A percentile compares a stretch with the other conserved stretches of the same genome.
Evolutionary conservation across 2,888 invertebrate genomes (phyloP).

Genomic region (Oscheius sp.): DNA sequence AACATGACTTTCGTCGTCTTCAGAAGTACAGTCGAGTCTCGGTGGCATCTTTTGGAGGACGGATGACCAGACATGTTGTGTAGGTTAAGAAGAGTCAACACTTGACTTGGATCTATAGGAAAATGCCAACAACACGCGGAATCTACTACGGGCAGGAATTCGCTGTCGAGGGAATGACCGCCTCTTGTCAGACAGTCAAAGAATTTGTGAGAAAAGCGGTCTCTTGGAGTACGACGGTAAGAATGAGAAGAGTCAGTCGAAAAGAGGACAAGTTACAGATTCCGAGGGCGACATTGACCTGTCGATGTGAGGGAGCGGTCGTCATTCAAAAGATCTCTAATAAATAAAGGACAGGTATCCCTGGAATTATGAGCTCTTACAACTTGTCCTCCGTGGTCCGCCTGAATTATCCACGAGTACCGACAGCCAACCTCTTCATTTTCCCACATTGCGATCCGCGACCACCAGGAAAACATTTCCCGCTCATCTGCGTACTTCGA

Average conservation of each 20-base stretch:
- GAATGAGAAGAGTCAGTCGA: background rate
- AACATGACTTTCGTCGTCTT: conserved; percentile 3
- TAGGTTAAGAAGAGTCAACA: background rate
- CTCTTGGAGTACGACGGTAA: conserved; percentile 23
- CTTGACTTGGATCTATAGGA: background rate
- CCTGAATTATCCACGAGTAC: no score
- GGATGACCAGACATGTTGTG: background rate
- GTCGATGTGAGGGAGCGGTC: background rate
- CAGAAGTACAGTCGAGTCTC: background rate
- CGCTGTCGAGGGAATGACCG: background rate
- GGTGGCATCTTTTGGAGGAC: background rate
- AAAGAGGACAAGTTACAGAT: background rate
- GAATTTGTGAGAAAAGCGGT: conserved; percentile 19
- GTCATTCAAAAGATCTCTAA: conserved; percentile 12
- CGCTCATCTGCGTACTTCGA: no score
- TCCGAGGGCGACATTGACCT: background rate
- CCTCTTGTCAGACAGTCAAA: background rate
- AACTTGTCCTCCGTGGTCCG: no score
- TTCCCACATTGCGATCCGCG: no score
- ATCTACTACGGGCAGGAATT: conserved; percentile 8
- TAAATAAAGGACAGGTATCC: background rate
- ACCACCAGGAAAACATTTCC: no score
- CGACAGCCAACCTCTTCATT: no score
- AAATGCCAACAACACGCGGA: background rate
- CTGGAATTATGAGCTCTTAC: no score